Evolutionary conservation across 1,140 invertebrate species (phyloP).

Genomic region (Schlechtendalia chinensis): DNA sequence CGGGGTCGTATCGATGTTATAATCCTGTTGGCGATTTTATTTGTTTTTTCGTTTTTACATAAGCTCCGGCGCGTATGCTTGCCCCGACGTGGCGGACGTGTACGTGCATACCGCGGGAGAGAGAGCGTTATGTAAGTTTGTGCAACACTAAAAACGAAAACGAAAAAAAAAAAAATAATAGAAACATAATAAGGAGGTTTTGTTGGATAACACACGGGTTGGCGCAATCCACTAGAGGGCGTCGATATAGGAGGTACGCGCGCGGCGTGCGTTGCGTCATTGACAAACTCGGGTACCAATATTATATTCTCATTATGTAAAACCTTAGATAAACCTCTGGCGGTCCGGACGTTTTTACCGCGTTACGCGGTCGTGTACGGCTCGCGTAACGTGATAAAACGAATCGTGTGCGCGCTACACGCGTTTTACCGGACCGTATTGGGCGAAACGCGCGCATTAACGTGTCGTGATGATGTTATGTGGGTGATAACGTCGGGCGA

Average conservation of each 20-base stretch:
- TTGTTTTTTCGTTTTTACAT: constrained; percentile 7
- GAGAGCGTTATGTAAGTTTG: constrained; percentile 33
- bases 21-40: neutral
- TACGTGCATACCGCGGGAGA: neutral
- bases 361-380: neutral
- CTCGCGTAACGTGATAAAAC: neutral
- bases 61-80: neutral
- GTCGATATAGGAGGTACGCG: constrained; percentile 6
- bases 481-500: too few species aligned
- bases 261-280: constrained; percentile 17
- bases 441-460: too few species aligned
- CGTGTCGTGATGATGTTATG: neutral
- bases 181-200: constrained; percentile 35
- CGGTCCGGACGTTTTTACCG: constrained; percentile 13
- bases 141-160: neutral
- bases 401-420: neutral
- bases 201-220: constrained; percentile 43
- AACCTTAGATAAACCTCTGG: constrained; percentile 40
- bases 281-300: constrained; percentile 39
- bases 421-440: too few species aligned
- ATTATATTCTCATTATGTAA: constrained; percentile 37
- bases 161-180: constrained; percentile 14
- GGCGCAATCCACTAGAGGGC: constrained; percentile 47
- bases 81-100: too few species aligned
- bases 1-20: too few species aligned